Evolutionary conservation across 2,113 vertebrate genomes (phyloP).

Genomic region (Indicator indicator): DNA sequence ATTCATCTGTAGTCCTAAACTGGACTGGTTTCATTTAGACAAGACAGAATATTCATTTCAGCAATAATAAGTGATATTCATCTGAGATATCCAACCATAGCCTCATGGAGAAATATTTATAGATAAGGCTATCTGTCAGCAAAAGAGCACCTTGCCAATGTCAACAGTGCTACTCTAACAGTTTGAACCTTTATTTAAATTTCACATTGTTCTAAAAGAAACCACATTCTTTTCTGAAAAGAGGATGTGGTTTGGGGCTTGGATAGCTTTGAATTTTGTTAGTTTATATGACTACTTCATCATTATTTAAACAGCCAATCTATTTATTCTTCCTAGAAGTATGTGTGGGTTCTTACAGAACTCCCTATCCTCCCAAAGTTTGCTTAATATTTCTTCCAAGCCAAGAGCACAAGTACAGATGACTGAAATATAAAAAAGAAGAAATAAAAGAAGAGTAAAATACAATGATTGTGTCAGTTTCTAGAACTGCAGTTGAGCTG

Average conservation of each 20-base stretch:
- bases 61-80: neutral
- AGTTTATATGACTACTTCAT: neutral
- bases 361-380: neutral
- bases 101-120: neutral
- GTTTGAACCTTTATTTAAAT: neutral
- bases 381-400: neutral
- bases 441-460: neutral
- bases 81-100: neutral
- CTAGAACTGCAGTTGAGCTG: neutral
- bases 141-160: constrained; percentile 5
- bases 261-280: neutral
- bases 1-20: neutral
- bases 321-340: neutral
- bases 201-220: constrained; percentile 31
- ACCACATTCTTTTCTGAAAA: neutral
- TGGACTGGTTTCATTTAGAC: neutral
- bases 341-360: neutral
- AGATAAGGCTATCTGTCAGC: neutral
- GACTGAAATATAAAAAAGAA: neutral
- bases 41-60: neutral
- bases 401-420: neutral
- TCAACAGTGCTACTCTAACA: neutral
- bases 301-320: neutral
- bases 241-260: constrained; percentile 54
- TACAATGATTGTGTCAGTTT: neutral